phyloP scores from a whole-genome alignment of 2,888 invertebrate genomes.

The Lasioglossum morio region DNA sequence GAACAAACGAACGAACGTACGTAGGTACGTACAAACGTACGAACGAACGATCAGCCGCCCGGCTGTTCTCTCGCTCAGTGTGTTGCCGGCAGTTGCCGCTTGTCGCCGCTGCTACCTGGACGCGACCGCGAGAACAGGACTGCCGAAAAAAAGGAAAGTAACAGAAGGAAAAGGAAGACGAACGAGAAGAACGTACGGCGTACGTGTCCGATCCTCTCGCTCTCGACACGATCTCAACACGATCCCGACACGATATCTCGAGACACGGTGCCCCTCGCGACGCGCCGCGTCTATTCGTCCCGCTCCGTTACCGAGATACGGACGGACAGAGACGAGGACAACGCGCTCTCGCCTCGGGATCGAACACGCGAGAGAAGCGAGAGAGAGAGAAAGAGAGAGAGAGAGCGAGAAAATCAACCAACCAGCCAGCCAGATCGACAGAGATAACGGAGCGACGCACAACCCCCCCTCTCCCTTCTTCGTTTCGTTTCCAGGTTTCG shows the following conservation, averaged over 20 bases:
- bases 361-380: neutral
- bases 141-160: neutral
- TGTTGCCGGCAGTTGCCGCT: conserved; percentile 65
- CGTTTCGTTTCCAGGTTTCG: conserved; percentile 1
- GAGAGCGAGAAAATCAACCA: neutral
- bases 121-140: conserved; percentile 32
- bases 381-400: neutral
- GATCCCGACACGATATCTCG: neutral
- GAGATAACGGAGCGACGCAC: conserved; percentile 8
- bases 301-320: conserved; percentile 5
- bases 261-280: neutral
- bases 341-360: neutral
- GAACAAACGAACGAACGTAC: conserved; percentile 21
- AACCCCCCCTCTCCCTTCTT: conserved; percentile 6
- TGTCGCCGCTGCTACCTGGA: conserved; percentile 65
- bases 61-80: conserved; percentile 33
- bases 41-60: conserved; percentile 53
- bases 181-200: conserved; percentile 3
- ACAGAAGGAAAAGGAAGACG: neutral
- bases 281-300: neutral
- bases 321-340: neutral
- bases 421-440: neutral
- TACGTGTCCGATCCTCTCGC: neutral
- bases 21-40: conserved; percentile 37
- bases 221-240: neutral